Evolutionary conservation across 1,140 invertebrate species (phyloP).

Genomic region (Sinella curviseta): DNA sequence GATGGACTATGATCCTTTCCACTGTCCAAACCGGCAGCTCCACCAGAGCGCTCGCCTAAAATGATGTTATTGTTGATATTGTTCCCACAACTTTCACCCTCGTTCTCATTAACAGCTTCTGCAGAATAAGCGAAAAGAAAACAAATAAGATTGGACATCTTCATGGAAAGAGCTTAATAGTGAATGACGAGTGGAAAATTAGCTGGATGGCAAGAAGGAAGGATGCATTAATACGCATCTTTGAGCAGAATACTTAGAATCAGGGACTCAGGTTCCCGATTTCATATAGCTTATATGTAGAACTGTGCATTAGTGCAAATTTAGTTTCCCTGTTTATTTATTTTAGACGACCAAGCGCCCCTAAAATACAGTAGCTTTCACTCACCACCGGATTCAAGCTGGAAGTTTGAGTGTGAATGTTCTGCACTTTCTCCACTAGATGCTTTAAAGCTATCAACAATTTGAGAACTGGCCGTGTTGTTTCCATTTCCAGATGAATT

Average conservation of each 20-base stretch:
- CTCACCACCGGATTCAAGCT: slow-evolving; percentile 9
- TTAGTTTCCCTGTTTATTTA: no score
- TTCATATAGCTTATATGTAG: no score
- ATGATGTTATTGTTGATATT: slow-evolving; percentile 21
- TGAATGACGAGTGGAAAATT: slow-evolving; percentile 20
- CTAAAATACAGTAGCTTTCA: no score
- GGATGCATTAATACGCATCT: no score
- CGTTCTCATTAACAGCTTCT: slow-evolving; percentile 18
- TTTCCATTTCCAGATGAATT: not conserved
- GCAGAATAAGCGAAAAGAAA: not conserved
- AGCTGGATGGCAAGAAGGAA: not conserved
- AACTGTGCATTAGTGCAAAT: no score
- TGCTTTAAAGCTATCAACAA: not conserved
- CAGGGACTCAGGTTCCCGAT: no score
- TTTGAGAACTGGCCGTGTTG: not conserved
- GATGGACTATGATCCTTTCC: not conserved
- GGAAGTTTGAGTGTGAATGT: not conserved
- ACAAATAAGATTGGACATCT: not conserved
- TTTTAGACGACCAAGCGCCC: no score
- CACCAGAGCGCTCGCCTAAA: not conserved
- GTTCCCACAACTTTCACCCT: slow-evolving; percentile 19
- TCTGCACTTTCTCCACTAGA: not conserved
- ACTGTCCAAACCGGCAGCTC: not conserved
- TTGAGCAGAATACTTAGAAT: no score
- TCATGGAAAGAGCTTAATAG: not conserved